Conservation (phyloP, 92 coral and sea anemone genomes). For the Porites evermanni region DNA sequence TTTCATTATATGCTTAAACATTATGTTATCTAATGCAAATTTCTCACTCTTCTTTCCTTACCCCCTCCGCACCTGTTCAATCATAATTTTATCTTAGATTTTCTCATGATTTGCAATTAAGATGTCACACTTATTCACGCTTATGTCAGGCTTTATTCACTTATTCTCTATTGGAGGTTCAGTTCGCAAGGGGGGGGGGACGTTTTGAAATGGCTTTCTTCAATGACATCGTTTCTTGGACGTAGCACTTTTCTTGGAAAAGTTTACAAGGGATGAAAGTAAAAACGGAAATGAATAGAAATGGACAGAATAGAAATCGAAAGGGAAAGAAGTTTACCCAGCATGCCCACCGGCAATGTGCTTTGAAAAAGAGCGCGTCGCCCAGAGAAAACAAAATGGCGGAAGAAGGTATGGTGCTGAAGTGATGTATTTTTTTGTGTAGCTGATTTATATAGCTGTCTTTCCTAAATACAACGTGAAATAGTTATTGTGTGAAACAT, state of each 20-base stretch:
- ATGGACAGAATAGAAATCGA: no score
- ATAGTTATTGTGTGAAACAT: not conserved
- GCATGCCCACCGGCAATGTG: slow-evolving; percentile 58
- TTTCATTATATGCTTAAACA: no score
- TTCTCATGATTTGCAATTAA: no score
- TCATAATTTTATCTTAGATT: no score
- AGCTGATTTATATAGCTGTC: not conserved
- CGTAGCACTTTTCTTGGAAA: not conserved
- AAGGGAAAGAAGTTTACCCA: slow-evolving; percentile 51
- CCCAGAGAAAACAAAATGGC: slow-evolving; percentile 73
- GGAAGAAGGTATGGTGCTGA: slow-evolving; percentile 78
- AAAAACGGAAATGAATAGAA: not conserved
- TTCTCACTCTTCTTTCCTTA: no score
- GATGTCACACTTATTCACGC: no score
- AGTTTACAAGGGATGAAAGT: not conserved
- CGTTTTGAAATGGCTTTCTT: not conserved
- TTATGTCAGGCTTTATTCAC: no score
- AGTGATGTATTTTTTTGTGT: slow-evolving; percentile 3
- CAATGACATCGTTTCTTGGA: no score
- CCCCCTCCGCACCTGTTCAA: no score
- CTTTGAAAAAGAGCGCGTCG: slow-evolving; percentile 99
- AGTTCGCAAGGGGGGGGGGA: no score
- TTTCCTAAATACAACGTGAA: not conserved
- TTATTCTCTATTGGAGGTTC: no score
- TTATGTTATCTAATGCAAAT: no score